These are phyloP conservation scores for Butorides virescens DNA, from an alignment of 2,113 vertebrate species.

Conservation along the genomic window DNA sequence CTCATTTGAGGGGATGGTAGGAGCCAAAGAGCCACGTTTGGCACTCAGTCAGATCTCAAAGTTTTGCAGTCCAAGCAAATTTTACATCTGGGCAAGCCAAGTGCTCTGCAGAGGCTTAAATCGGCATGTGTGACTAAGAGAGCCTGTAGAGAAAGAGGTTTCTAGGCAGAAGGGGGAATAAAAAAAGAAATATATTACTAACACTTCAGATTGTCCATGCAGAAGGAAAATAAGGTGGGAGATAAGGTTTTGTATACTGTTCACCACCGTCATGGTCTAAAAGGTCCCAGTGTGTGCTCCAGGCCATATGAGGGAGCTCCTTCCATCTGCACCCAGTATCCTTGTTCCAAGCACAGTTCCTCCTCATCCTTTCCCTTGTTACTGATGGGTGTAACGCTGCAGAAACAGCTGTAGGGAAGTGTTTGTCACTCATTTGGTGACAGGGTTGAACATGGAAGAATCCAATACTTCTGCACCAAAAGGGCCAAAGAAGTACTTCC, in stretches of 20 bases:
- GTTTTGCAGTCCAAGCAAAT: conserved; percentile 34
- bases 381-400: fast-evolving
- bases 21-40: not conserved
- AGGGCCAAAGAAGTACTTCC: not conserved
- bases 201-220: not conserved
- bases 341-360: not conserved
- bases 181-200: not conserved
- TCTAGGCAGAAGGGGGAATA: not conserved
- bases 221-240: not conserved
- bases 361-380: not conserved
- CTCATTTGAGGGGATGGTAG: not conserved
- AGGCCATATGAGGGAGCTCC: not conserved
- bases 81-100: not conserved
- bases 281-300: not conserved
- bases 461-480: not conserved
- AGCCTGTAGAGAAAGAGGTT: not conserved
- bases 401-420: not conserved
- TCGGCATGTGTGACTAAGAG: not conserved
- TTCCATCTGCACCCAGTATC: not conserved
- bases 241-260: not conserved
- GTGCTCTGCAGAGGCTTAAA: not conserved
- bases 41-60: not conserved
- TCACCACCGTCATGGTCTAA: not conserved
- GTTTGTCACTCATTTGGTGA: not conserved
- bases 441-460: not conserved